A percentile compares a stretch with the other conserved stretches of the same genome.
Conservation (phyloP, 1,140 invertebrate genomes). For the Cydia strobilella region DNA sequence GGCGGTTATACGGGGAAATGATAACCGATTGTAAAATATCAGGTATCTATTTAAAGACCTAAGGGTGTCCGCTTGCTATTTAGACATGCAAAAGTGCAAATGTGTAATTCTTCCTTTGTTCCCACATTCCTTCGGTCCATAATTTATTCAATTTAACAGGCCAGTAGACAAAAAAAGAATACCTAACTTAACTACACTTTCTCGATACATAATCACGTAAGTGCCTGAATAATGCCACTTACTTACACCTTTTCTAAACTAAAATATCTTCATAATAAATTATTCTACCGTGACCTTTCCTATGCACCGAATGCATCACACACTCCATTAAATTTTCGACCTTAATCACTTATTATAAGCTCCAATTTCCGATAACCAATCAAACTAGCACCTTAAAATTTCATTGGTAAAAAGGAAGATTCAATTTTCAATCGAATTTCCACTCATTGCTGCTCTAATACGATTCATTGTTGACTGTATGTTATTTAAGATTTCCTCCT, state of each 20-base stretch:
- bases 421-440: constrained; percentile 8
- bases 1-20: background rate
- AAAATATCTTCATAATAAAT: background rate
- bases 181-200: background rate
- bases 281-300: constrained; percentile 1
- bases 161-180: background rate
- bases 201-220: background rate
- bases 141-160: background rate
- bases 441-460: background rate
- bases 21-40: background rate
- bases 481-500: background rate
- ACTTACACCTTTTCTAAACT: background rate
- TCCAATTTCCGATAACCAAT: background rate
- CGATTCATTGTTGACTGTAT: constrained; percentile 5
- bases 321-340: background rate
- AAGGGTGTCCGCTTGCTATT: too few relatives aligned
- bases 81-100: background rate
- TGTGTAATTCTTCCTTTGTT: background rate
- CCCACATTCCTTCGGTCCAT: background rate
- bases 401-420: background rate
- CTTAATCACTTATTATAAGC: background rate
- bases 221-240: background rate
- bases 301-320: background rate
- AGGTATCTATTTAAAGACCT: too few relatives aligned
- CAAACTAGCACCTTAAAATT: background rate